A percentile compares a stretch with the other conserved stretches of the same genome.
Evolutionary conservation across 35 echinoderm and acorn worm species (phyloP).

Genomic region (Heliocidaris tuberculata): DNA sequence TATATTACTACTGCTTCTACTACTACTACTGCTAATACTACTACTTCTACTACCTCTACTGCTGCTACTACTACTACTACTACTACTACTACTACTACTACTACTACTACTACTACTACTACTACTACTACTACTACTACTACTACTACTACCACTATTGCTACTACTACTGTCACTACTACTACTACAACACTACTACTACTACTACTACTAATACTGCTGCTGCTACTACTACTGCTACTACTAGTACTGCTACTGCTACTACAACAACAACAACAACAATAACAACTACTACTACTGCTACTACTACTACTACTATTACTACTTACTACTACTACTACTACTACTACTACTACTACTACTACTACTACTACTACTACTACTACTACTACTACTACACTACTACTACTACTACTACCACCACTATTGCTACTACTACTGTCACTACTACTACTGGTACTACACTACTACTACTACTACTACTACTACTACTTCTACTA

Average conservation of each 20-base stretch:
- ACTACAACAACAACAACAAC: neutral
- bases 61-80: too few relatives aligned
- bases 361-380: slow-evolving; percentile 25
- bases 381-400: slow-evolving; percentile 18
- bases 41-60: too few relatives aligned
- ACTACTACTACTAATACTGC: neutral
- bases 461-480: neutral
- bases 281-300: neutral
- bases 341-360: slow-evolving; percentile 42
- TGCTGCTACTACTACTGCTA: neutral
- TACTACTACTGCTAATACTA: too few relatives aligned
- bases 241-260: neutral
- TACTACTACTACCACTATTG: too few relatives aligned
- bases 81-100: too few relatives aligned
- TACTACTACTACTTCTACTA: neutral
- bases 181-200: too few relatives aligned
- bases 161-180: too few relatives aligned
- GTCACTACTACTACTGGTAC: too few relatives aligned
- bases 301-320: neutral
- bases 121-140: too few relatives aligned
- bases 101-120: too few relatives aligned
- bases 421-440: too few relatives aligned
- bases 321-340: slow-evolving; percentile 12
- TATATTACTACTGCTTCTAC: too few relatives aligned
- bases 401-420: slow-evolving; percentile 1